These are phyloP conservation scores for Serinus canaria DNA, from an alignment of 2,113 vertebrate genomes.

Conservation along the genomic window DNA sequence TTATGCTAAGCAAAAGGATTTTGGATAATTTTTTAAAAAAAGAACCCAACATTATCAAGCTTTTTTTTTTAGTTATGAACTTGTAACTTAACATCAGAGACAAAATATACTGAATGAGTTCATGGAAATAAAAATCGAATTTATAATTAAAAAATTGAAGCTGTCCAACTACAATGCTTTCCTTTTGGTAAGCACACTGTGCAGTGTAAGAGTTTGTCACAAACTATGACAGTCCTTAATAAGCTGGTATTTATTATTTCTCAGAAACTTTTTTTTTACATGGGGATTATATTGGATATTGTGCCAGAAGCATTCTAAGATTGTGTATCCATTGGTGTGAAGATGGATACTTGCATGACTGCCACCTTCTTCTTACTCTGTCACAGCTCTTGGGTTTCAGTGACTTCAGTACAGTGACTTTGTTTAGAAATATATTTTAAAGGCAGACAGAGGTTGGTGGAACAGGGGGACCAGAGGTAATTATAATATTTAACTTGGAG, in stretches of 20 bases:
- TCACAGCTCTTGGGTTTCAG: not conserved
- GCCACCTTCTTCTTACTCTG: not conserved
- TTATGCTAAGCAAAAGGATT: not conserved
- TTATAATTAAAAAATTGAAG: not conserved
- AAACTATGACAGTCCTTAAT: not conserved
- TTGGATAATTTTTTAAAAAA: not conserved
- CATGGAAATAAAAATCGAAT: not conserved
- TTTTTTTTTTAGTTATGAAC: not conserved
- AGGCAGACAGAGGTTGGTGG: not conserved
- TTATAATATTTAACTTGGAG: not conserved
- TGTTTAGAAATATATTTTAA: not conserved
- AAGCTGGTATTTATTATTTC: not conserved
- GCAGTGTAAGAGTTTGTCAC: not conserved
- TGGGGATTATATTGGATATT: not conserved
- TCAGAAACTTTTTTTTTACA: not conserved
- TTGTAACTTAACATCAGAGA: not conserved
- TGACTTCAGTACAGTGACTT: not conserved
- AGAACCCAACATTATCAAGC: not conserved
- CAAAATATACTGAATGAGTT: not conserved
- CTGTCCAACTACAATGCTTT: not conserved
- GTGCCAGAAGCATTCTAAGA: not conserved
- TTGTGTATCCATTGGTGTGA: not conserved
- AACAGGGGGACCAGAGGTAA: not conserved
- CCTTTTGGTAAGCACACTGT: not conserved
- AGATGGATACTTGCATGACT: not conserved